Evolutionary conservation across 2,113 vertebrate species (phyloP).

Genomic region (Craseonycteris thonglongyai): DNA sequence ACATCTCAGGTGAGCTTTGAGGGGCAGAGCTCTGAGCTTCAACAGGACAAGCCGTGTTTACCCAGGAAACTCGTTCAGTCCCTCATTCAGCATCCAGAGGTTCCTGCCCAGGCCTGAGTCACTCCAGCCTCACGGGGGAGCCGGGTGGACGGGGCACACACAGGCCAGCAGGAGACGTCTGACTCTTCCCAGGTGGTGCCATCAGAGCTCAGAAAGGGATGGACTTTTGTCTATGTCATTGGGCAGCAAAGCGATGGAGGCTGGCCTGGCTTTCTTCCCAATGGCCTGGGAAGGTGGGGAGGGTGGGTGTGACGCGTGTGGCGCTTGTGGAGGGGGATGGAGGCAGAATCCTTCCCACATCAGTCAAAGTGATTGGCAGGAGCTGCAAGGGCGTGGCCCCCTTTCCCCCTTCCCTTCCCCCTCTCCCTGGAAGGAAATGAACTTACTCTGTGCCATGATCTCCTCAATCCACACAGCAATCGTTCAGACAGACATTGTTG

Average conservation of each 20-base stretch:
- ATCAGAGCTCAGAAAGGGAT: neutral
- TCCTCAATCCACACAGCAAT: neutral
- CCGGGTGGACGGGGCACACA: fast-evolving
- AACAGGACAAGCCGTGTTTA: neutral
- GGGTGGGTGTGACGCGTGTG: too few species aligned
- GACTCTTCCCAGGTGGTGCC: neutral
- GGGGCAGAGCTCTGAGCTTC: neutral
- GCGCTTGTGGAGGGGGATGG: neutral
- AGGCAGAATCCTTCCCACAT: neutral
- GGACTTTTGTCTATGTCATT: neutral
- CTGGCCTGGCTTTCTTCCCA: too few species aligned
- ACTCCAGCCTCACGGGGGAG: fast-evolving
- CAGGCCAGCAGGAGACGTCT: fast-evolving
- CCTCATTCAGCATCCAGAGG: neutral
- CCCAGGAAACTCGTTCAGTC: too few species aligned
- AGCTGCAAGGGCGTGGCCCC: neutral
- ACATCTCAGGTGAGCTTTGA: neutral
- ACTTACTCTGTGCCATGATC: fast-evolving
- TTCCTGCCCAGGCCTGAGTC: neutral
- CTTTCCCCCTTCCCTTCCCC: fast-evolving
- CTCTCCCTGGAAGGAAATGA: neutral
- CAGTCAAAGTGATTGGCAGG: fast-evolving
- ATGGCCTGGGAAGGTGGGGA: fast-evolving
- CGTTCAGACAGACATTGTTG: neutral
- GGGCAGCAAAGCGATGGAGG: neutral